Percentiles rank a stretch among this genome's conserved stretches.
Conservation (phyloP, 2,797 vertebrate species). For the Anguilla pacifica region DNA sequence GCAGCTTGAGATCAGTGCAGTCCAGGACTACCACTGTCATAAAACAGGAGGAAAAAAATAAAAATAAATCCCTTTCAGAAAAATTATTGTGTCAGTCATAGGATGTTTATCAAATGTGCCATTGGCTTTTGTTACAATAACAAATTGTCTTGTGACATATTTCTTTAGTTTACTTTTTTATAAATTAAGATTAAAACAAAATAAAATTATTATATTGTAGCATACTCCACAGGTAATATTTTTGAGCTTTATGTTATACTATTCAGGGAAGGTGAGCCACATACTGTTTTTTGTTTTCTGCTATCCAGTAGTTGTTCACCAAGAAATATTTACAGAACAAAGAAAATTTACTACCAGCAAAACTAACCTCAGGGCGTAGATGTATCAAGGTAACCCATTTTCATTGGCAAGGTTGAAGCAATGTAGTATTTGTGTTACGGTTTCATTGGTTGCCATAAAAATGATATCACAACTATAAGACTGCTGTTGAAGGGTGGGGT, state of each 20-base stretch:
- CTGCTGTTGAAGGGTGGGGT: background rate
- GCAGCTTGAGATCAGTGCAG: slow-evolving; percentile 41
- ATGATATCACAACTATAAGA: background rate
- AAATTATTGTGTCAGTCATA: slow-evolving; percentile 72
- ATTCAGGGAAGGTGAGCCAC: background rate
- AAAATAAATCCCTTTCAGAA: slow-evolving; percentile 40
- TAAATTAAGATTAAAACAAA: background rate
- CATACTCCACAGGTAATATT: background rate
- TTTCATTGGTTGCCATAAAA: slow-evolving; percentile 15
- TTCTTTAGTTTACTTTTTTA: background rate
- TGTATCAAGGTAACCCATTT: slow-evolving; percentile 72
- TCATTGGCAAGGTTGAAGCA: slow-evolving; percentile 71
- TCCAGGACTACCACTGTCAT: background rate
- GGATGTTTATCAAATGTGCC: slow-evolving; percentile 76
- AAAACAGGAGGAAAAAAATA: slow-evolving; percentile 28
- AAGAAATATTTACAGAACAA: slow-evolving; percentile 61
- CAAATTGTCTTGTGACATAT: slow-evolving; percentile 49
- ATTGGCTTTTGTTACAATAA: slow-evolving; percentile 72
- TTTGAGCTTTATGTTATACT: background rate
- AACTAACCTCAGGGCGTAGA: slow-evolving; percentile 54
- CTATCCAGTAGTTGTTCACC: slow-evolving; percentile 40
- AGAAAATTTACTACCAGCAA: slow-evolving; percentile 47
- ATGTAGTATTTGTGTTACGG: slow-evolving; percentile 49
- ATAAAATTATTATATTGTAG: background rate
- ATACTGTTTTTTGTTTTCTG: slow-evolving; percentile 18